Conservation (phyloP, 2,113 vertebrate genomes). For the Calyptomena viridis region DNA sequence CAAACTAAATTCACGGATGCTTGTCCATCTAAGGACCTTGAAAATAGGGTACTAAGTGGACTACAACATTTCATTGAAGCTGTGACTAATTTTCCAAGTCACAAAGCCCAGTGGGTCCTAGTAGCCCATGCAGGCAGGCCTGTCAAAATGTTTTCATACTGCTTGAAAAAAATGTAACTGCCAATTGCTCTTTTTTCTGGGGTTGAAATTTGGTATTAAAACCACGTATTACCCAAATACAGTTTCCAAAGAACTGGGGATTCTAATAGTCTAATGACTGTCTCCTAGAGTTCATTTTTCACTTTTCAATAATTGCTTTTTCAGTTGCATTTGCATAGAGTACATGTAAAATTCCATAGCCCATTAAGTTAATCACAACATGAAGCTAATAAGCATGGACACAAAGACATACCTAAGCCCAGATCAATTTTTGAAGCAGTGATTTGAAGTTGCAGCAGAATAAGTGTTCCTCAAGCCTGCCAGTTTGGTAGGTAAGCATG, state of each 20-base stretch:
- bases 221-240: conserved; percentile 45
- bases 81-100: conserved; percentile 2
- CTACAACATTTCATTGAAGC: neutral
- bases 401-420: conserved; percentile 61
- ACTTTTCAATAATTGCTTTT: conserved; percentile 74
- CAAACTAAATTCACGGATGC: neutral
- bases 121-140: neutral
- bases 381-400: conserved; percentile 67
- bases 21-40: neutral
- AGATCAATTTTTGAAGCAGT: conserved; percentile 49
- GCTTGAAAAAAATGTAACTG: neutral
- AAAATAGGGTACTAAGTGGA: conserved; percentile 18
- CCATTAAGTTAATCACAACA: conserved; percentile 75
- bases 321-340: conserved; percentile 71
- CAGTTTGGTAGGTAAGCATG: conserved; percentile 26
- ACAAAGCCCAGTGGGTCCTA: neutral
- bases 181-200: neutral
- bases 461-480: conserved; percentile 1
- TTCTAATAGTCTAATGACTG: conserved; percentile 72
- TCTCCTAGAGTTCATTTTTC: conserved; percentile 76
- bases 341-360: conserved; percentile 72
- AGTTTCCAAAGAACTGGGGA: conserved; percentile 60
- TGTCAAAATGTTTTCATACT: conserved; percentile 35
- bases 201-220: conserved; percentile 39
- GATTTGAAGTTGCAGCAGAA: conserved; percentile 61